A percentile compares a stretch with the other conserved stretches of the same genome.
Conservation (phyloP, 2,113 vertebrate genomes). For the Neotoma lepida region DNA sequence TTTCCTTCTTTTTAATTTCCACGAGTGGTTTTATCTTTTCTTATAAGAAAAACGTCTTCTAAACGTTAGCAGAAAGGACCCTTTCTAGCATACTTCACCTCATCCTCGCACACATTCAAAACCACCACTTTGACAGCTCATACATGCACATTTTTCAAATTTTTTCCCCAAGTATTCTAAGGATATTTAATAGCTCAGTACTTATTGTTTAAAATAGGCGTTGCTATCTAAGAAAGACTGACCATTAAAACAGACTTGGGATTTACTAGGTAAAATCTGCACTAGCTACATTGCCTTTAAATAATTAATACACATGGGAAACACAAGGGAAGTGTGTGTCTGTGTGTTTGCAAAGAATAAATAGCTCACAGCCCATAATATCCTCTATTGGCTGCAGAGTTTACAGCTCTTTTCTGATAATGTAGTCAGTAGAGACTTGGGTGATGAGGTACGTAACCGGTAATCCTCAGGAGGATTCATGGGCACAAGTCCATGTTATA, state of each 20-base stretch:
- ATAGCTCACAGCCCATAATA: background rate
- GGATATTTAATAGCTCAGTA: conserved; percentile 2
- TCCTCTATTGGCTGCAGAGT: background rate
- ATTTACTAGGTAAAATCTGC: background rate
- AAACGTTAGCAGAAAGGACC: conserved; percentile 19
- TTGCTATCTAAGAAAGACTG: background rate
- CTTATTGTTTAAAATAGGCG: background rate
- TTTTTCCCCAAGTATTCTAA: background rate
- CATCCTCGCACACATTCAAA: background rate
- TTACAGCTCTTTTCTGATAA: background rate
- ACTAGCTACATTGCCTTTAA: background rate
- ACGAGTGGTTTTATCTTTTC: background rate
- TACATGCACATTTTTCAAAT: background rate
- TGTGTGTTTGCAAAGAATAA: background rate
- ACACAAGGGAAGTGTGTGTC: background rate
- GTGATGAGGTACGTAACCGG: background rate
- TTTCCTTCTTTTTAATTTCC: conserved; percentile 45
- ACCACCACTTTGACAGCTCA: background rate
- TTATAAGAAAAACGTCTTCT: background rate
- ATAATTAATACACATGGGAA: background rate
- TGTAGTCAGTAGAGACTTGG: background rate
- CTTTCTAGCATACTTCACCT: background rate
- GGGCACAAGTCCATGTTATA: background rate
- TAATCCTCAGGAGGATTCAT: background rate
- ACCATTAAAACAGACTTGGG: conserved; percentile 2